Evolutionary conservation across 1,140 invertebrate species (phyloP).

Genomic region (Nasonia longicornis): DNA sequence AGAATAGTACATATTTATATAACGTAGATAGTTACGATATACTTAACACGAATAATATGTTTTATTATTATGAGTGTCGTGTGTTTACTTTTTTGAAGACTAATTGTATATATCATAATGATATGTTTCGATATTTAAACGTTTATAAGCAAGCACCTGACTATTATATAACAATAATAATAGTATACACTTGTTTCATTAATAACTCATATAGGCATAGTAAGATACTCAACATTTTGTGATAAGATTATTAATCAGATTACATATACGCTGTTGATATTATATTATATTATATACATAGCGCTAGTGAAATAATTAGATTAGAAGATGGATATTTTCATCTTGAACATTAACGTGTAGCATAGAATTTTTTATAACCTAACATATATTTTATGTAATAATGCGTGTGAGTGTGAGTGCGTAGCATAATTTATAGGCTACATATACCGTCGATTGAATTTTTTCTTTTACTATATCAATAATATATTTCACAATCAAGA

Average conservation of each 20-base stretch:
- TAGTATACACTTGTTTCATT: slow-evolving; percentile 4
- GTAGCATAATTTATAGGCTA: slow-evolving; percentile 42
- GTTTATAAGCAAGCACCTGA: slow-evolving; percentile 1
- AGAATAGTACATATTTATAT: slow-evolving; percentile 60
- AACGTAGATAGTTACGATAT: slow-evolving; percentile 63
- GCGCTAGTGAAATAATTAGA: slow-evolving; percentile 52
- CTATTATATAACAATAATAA: slow-evolving; percentile 3
- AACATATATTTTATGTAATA: slow-evolving; percentile 29
- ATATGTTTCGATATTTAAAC: slow-evolving; percentile 28
- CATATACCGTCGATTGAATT: background rate
- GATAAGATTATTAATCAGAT: slow-evolving; percentile 13
- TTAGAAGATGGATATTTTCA: slow-evolving; percentile 50
- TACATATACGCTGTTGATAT: slow-evolving; percentile 17
- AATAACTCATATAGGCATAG: slow-evolving; percentile 26
- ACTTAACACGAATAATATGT: slow-evolving; percentile 54
- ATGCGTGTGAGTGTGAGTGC: slow-evolving; percentile 42
- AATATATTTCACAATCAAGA: slow-evolving; percentile 2
- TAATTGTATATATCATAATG: slow-evolving; percentile 37
- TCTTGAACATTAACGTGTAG: slow-evolving; percentile 51
- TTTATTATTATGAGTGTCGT: slow-evolving; percentile 59
- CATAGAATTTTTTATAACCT: slow-evolving; percentile 49
- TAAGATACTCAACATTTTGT: slow-evolving; percentile 49
- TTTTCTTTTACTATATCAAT: background rate
- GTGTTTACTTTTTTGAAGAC: slow-evolving; percentile 55
- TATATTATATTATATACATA: slow-evolving; percentile 32